Base-by-base conservation (phyloP, 2,888 invertebrate genomes). In the Helobdella robusta region DNA sequence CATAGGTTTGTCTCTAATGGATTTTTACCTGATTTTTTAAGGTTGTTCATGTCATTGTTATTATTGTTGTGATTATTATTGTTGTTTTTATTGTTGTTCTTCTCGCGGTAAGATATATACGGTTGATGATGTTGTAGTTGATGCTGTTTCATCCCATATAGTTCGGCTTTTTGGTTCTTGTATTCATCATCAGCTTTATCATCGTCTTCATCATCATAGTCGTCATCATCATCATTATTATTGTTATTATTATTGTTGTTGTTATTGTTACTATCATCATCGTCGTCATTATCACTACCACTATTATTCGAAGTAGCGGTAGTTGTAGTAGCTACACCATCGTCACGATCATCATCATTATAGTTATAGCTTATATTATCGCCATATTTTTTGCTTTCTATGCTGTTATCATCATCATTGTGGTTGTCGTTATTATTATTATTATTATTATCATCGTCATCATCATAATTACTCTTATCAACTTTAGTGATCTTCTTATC, bases 191-290 rank as follows among this genome's bases (percentile, higher is more conserved):
- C 40, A 8, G 8, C 18, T 40, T 40, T 40, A 8, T 40, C 40
- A 11, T 40, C 40, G 40, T 15, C 40, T 15, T 15, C 15, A 40
- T 15, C 40, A 40, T 15, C 40, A 40, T 15, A 11, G 11, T 48
- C 48, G 23, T 2, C 2, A 48, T 48, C 23, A 48, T 20, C 48
- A 2, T 20, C 48, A 48, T 2, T 8, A 4, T 5, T 8, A 2
- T 2, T 8, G 25, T 60, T 61, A 46, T 15, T 66, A 69, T 46
- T 64, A 48, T 8, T 4, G 23, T 5, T 4, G 2, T 48, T 20
- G 8, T 48, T 8, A 18, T 48, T n/a, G n/a, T n/a, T 40, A 15
- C 40, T n/a, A n/a, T n/a, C n/a, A n/a, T n/a, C n/a, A n/a, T n/a
- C n/a, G n/a, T n/a, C n/a, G n/a, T n/a, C n/a, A n/a, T n/a, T n/a